Evolutionary conservation across 2,888 invertebrate genomes (phyloP), one percentile per base, ranked within the genome.

Genomic region (Cantharis rustica): DNA sequence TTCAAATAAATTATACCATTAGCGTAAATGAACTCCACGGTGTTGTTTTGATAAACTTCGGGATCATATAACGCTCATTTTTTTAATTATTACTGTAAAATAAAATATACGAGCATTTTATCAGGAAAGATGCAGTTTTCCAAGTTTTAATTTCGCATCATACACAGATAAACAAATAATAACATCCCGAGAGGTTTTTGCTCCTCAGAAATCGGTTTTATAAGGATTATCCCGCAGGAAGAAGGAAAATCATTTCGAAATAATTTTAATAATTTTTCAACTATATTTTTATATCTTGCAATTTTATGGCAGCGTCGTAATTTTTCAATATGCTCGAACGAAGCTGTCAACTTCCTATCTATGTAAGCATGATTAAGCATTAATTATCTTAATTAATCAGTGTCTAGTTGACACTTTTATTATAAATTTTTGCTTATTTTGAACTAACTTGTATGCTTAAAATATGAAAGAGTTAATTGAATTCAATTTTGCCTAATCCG

Each of bases 181-280:
- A 15, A 16, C n/a, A 64, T 71, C 71, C 63, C 71, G 10, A 26
- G 64, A 64, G 71, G 71, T 5, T 16, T 47, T 31, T 17, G n/a
- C 71, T 71, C 17, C 23, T 71, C 27, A 16, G 31, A 17, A 71
- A 71, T 71, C 71, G 31, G 71, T 64, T 17, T 71, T 71, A 64
- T 71, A 64, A 71, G 26, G 17, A 31, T 13, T 71, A 10, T 71
- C 64, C 64, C 64, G 3, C 4, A 31, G 71, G 71, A 71, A 69
- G 16, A 15, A 11, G 13, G 26, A 23, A 68, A 69, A 71, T 64
- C 16, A 20, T 23, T 66, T 17, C n/a, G 11, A 16, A 63, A 63
- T 63, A 11, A 16, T 63, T 16, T 63, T 16, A 17, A 13, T 20
- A 66, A n/a, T 17, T 66, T n/a, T 17, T 11, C 23, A 3, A 20